phyloP scores from a whole-genome alignment of 2,888 invertebrate genomes.

The Cantharis lateralis region DNA sequence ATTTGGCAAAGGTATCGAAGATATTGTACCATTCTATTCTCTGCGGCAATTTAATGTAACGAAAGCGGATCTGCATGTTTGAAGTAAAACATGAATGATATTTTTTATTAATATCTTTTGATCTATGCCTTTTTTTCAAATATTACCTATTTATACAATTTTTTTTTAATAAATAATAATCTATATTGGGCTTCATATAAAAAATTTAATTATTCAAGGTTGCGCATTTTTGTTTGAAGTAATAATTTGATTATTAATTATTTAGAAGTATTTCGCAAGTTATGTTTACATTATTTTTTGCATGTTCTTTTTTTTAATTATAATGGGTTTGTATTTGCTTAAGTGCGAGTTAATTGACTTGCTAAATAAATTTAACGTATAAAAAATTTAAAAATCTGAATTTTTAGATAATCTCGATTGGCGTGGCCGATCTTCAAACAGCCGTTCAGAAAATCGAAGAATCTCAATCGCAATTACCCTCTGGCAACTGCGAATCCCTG shows the following conservation, averaged over 20 bases:
- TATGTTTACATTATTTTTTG: background rate
- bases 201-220: background rate
- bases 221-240: background rate
- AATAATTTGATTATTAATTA: background rate
- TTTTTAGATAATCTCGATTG: conserved; percentile 40
- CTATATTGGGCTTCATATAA: background rate
- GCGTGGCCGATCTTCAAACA: conserved; percentile 71
- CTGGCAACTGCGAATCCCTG: conserved; percentile 74
- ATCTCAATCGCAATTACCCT: conserved; percentile 69
- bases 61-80: background rate
- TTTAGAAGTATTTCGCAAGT: background rate
- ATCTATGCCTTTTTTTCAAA: too few species aligned
- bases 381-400: background rate
- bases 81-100: background rate
- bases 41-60: too few species aligned
- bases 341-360: background rate
- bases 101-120: background rate
- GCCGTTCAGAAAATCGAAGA: conserved; percentile 71
- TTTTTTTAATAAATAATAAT: background rate
- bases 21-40: background rate
- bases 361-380: background rate
- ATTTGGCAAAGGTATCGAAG: background rate
- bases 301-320: background rate
- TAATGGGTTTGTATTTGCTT: background rate
- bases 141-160: background rate